Base-by-base conservation (phyloP, 2,888 invertebrate species). In the Eurois occulta region DNA sequence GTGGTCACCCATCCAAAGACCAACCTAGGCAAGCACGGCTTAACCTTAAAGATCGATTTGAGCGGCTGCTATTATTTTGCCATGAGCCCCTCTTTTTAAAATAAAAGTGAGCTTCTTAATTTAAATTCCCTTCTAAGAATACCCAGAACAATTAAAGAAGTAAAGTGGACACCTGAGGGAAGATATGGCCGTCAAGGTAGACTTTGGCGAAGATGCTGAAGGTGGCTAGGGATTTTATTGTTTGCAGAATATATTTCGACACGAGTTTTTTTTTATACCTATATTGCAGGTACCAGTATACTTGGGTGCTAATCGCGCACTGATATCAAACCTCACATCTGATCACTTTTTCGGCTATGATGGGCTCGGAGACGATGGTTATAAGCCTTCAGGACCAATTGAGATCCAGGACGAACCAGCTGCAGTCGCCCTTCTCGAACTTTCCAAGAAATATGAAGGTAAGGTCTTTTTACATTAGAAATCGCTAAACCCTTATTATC, bases 331-430 rank as follows among this genome's bases (percentile, higher is more conserved):
- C 8, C 87, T 91, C 8, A 85, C 91, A 52, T 88, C 89, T 16
- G 93, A 94, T 32, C 80, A 90, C 10, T 92, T 91, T 83, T 98
- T 97, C 87, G 98, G 98, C 0, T 72, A 88, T 2, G 98, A 98
- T 91, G 98, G 98, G 1, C 97, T 98, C 74, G 98, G 98, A 2
- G 98, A 98, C 90, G 94, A 97, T 52, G 93, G 94, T 1, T 76
- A 88, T 48, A 67, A 79, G 0, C 24, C 62, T 1, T 82, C 75
- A 18, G 86, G 88, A 8, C 93, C 94, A 21, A 93, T 95, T 4
- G 82, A 92, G 76, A 87, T 91, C 1, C 91, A 97, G 83, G 86
- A 92, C 0, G 94, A 97, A 81, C 97, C 97, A 86, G 98, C 98
- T 0, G 97, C 97, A 6, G 89, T 94, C 10, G 97, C 97, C 6